Conservation (phyloP, 2,888 invertebrate genomes). For the Clostera curtula region DNA sequence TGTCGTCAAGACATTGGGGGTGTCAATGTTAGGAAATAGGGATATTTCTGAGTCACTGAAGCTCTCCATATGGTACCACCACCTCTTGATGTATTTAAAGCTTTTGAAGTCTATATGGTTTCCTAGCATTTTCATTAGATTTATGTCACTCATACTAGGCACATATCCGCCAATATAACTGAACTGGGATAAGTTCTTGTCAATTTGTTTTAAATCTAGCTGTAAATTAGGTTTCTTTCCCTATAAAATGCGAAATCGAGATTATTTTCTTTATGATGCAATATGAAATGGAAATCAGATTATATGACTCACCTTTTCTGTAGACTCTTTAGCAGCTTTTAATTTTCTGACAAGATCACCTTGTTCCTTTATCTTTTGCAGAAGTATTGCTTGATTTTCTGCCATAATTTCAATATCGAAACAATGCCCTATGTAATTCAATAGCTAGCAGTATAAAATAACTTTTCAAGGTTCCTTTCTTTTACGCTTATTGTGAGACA, state of each 20-base stretch:
- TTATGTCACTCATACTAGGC: constrained; percentile 68
- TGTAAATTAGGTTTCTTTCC: constrained; percentile 28
- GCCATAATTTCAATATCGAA: constrained; percentile 37
- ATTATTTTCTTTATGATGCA: constrained; percentile 32
- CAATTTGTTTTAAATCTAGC: constrained; percentile 43
- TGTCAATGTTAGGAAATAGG: constrained; percentile 44
- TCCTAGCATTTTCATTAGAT: constrained; percentile 44
- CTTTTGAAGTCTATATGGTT: constrained; percentile 42
- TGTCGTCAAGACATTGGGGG: constrained; percentile 32
- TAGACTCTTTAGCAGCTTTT: constrained; percentile 86
- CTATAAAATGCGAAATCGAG: constrained; percentile 41
- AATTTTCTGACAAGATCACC: constrained; percentile 88
- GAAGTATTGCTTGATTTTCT: constrained; percentile 47
- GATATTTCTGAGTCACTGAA: constrained; percentile 67
- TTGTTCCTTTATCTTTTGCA: constrained; percentile 74
- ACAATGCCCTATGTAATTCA: no score
- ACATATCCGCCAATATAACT: constrained; percentile 75
- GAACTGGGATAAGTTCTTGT: constrained; percentile 62
- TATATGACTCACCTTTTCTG: constrained; percentile 77
- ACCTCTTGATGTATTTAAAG: constrained; percentile 70
- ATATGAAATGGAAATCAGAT: constrained; percentile 6
- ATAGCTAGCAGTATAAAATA: no score
- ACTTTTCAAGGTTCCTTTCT: no score
- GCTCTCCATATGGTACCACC: constrained; percentile 77
- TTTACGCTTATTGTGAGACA: no score